Conservation (phyloP, 2,113 vertebrate species). For the Cercocebus atys region DNA sequence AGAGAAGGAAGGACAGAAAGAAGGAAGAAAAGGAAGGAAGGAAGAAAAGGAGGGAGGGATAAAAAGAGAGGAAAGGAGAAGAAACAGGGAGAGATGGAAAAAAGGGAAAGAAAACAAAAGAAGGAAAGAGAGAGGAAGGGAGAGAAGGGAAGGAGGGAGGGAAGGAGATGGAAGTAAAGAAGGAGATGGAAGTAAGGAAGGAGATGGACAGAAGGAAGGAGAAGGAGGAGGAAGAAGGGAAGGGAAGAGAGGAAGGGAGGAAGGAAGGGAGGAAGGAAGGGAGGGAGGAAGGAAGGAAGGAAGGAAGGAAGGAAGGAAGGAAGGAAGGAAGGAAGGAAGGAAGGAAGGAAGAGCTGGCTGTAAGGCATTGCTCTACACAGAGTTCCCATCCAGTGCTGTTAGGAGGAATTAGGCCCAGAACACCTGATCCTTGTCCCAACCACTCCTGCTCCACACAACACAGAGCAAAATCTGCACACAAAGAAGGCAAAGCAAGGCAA, state of each 20-base stretch:
- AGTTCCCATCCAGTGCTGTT: too few species aligned
- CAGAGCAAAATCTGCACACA: neutral
- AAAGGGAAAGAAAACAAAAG: too few species aligned
- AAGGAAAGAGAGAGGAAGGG: too few species aligned
- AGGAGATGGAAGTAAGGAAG: rapidly evolving
- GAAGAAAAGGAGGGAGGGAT: too few species aligned
- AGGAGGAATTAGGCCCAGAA: neutral
- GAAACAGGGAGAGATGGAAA: too few species aligned
- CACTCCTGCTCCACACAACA: neutral
- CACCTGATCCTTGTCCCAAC: neutral
- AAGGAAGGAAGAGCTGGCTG: too few species aligned
- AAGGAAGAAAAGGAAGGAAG: too few species aligned
- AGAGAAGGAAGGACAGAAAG: too few species aligned
- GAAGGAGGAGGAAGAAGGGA: neutral
- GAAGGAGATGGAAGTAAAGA: too few species aligned
- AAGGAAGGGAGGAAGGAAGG: rapidly evolving
- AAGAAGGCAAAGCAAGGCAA: neutral
- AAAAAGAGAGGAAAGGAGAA: neutral
- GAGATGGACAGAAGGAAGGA: neutral
- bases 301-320: rapidly evolving
- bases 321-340: neutral
- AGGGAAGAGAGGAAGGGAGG: rapidly evolving
- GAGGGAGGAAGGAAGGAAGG: rapidly evolving
- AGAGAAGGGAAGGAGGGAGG: too few species aligned
- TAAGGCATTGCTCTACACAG: neutral